A percentile compares a stretch with the other conserved stretches of the same genome.
These are phyloP conservation scores for Cyphomyrmex costatus DNA, from an alignment of 1,140 invertebrate species.

Conservation along the genomic window DNA sequence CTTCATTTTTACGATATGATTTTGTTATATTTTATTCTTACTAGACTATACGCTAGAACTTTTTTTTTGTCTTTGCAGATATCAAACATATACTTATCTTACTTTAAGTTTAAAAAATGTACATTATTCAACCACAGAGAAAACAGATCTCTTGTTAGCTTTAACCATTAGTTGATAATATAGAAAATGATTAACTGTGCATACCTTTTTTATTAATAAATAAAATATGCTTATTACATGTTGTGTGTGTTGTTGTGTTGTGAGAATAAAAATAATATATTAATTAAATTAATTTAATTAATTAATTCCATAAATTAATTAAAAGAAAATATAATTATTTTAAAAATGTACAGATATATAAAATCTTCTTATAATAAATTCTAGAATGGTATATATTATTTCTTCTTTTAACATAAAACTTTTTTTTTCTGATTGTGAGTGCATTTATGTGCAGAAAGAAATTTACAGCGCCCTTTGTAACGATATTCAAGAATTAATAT, in stretches of 20 bases:
- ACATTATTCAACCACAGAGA: no score
- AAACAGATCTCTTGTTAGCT: no score
- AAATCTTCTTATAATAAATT: neutral
- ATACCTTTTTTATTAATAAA: neutral
- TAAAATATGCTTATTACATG: neutral
- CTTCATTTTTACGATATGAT: no score
- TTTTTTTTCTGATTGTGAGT: neutral
- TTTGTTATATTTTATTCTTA: no score
- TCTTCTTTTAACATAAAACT: neutral
- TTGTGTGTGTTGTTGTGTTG: no score
- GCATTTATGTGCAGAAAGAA: neutral
- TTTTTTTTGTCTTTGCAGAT: no score
- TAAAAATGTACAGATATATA: neutral
- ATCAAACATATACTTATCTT: no score
- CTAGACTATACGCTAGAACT: no score
- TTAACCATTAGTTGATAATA: slow-evolving; percentile 23
- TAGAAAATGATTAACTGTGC: neutral
- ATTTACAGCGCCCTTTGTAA: neutral
- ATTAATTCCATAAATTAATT: no score
- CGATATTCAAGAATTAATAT: neutral
- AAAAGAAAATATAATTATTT: neutral
- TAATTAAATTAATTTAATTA: no score
- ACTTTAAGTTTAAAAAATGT: no score
- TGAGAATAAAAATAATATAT: no score
- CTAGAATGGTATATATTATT: neutral